Conservation (phyloP, 1,140 invertebrate species). For the Dolichoris vasculosae region DNA sequence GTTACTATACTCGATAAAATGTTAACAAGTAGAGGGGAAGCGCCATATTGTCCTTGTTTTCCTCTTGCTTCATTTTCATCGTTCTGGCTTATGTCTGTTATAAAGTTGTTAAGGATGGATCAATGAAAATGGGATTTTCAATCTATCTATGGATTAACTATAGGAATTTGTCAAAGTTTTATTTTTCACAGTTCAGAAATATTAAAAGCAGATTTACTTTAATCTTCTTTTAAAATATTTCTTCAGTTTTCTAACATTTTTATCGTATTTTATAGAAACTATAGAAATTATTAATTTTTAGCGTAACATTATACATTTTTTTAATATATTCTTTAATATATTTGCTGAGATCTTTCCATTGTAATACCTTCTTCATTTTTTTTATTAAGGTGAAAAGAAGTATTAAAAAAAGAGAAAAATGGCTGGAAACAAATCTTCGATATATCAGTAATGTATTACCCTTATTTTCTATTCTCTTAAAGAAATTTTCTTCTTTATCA, state of each 20-base stretch:
- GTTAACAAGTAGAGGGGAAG: constrained; percentile 6
- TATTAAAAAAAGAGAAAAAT: too few species aligned
- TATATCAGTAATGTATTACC: neutral
- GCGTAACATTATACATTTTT: too few species aligned
- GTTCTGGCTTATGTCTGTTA: neutral
- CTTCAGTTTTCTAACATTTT: too few species aligned
- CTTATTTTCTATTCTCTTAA: neutral
- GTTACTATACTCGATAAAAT: neutral
- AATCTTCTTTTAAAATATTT: too few species aligned
- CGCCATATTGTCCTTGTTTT: neutral
- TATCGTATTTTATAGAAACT: too few species aligned
- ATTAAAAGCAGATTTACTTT: neutral
- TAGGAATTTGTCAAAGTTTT: neutral
- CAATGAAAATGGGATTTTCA: neutral
- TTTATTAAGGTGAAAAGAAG: too few species aligned
- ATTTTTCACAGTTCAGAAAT: neutral
- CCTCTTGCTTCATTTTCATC: neutral
- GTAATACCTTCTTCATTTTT: too few species aligned
- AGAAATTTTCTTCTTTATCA: neutral
- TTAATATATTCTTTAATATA: too few species aligned
- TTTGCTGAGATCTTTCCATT: too few species aligned
- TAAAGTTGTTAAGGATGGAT: neutral
- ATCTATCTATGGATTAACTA: neutral
- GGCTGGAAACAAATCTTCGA: too few species aligned
- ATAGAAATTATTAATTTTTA: too few species aligned